phyloP scores from a whole-genome alignment of 2,797 vertebrate species.

The Myripristis murdjan region DNA sequence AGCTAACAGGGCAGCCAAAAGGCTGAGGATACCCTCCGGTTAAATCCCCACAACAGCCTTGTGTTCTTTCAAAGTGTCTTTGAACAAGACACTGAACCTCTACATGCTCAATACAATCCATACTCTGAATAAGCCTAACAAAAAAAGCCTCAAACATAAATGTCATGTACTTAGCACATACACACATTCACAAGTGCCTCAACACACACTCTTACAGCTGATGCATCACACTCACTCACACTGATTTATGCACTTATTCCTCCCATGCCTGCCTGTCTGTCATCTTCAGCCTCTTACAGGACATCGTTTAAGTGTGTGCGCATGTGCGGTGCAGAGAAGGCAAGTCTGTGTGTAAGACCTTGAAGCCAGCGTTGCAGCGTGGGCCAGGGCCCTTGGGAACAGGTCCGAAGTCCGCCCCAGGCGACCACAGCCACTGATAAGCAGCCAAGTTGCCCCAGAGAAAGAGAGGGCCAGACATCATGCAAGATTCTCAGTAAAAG shows the following conservation, averaged over 20 bases:
- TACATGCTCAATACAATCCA: not conserved
- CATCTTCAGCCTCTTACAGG: not conserved
- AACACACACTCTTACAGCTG: not conserved
- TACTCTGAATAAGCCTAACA: slow-evolving; percentile 11
- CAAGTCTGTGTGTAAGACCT: slow-evolving; percentile 3
- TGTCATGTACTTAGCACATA: not conserved
- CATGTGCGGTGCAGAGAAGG: slow-evolving; percentile 10
- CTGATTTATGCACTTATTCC: not conserved
- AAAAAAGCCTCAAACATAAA: not conserved
- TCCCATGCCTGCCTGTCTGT: not conserved
- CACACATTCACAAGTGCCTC: not conserved
- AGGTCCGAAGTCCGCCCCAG: slow-evolving; percentile 67
- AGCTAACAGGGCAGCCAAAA: no score
- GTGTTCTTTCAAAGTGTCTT: slow-evolving; percentile 6
- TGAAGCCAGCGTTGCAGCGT: slow-evolving; percentile 18
- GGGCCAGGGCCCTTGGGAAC: slow-evolving; percentile 23
- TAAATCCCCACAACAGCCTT: not conserved
- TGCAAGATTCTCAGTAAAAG: not conserved
- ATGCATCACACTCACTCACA: not conserved
- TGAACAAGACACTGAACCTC: slow-evolving; percentile 9
- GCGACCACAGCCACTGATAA: slow-evolving; percentile 65
- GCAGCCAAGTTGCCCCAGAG: slow-evolving; percentile 26
- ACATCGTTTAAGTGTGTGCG: not conserved
- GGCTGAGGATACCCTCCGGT: no score
- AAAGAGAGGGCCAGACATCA: slow-evolving; percentile 14